These are phyloP conservation scores for Toxostoma redivivum DNA, from an alignment of 2,113 vertebrate genomes.

Conservation along the genomic window DNA sequence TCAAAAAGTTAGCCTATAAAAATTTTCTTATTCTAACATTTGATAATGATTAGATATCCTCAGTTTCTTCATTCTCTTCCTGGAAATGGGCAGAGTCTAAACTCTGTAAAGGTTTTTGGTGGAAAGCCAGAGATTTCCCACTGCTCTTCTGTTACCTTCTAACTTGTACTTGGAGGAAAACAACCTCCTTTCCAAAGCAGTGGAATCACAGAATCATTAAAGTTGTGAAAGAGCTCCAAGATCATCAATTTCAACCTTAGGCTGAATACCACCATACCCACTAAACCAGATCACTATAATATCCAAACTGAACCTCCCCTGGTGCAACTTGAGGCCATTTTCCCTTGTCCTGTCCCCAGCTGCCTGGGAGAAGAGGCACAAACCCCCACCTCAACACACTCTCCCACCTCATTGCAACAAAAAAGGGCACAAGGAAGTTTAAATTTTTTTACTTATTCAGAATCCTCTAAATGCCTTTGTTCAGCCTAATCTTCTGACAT, in stretches of 20 bases:
- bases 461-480: neutral
- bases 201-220: neutral
- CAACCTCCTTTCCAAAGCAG: neutral
- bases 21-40: neutral
- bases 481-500: neutral
- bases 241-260: neutral
- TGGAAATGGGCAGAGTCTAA: neutral
- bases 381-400: neutral
- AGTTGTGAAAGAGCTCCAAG: neutral
- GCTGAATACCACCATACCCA: neutral
- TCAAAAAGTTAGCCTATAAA: neutral
- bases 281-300: neutral
- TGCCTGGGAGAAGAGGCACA: neutral
- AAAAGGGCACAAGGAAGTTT: neutral
- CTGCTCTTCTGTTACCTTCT: neutral
- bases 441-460: neutral
- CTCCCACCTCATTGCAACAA: neutral
- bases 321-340: neutral
- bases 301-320: neutral
- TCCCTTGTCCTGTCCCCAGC: neutral
- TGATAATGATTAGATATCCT: neutral
- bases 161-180: neutral
- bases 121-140: neutral
- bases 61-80: neutral
- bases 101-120: neutral